Conservation (phyloP, 1,140 invertebrate species). For the Patella vulgata region DNA sequence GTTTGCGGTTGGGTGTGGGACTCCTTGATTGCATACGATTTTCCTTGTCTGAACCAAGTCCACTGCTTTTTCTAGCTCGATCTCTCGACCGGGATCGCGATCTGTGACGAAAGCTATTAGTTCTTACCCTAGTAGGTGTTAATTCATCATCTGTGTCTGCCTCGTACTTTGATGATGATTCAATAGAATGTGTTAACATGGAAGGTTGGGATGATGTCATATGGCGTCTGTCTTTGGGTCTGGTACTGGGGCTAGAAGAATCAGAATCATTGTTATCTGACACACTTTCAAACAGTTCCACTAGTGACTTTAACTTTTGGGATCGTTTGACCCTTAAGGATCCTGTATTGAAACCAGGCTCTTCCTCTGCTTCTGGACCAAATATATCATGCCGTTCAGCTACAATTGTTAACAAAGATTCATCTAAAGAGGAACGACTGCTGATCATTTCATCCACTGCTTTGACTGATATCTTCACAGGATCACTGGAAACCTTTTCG, state of each 20-base stretch:
- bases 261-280: slow-evolving; percentile 25
- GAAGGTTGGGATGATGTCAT: slow-evolving; percentile 13
- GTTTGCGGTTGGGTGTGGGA: slow-evolving; percentile 8
- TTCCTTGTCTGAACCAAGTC: background rate
- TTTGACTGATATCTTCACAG: too few relatives aligned
- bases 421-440: slow-evolving; percentile 52
- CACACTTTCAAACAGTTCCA: slow-evolving; percentile 52
- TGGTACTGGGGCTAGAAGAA: slow-evolving; percentile 23
- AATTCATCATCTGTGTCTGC: slow-evolving; percentile 32
- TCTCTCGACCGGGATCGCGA: slow-evolving; percentile 22
- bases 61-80: background rate
- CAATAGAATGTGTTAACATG: slow-evolving; percentile 18
- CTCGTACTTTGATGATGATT: slow-evolving; percentile 24
- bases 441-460: slow-evolving; percentile 27
- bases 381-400: slow-evolving; percentile 49
- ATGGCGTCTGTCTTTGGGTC: slow-evolving; percentile 22
- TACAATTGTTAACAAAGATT: slow-evolving; percentile 48
- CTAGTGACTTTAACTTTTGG: slow-evolving; percentile 51
- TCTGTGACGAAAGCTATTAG: background rate
- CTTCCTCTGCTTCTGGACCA: slow-evolving; percentile 20
- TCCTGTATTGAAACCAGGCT: slow-evolving; percentile 36
- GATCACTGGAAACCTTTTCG: too few relatives aligned
- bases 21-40: slow-evolving; percentile 7
- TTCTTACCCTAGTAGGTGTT: slow-evolving; percentile 10
- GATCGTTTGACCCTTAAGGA: slow-evolving; percentile 48